Conservation (phyloP, 2,888 invertebrate species). For the Tetragnatha montana region DNA sequence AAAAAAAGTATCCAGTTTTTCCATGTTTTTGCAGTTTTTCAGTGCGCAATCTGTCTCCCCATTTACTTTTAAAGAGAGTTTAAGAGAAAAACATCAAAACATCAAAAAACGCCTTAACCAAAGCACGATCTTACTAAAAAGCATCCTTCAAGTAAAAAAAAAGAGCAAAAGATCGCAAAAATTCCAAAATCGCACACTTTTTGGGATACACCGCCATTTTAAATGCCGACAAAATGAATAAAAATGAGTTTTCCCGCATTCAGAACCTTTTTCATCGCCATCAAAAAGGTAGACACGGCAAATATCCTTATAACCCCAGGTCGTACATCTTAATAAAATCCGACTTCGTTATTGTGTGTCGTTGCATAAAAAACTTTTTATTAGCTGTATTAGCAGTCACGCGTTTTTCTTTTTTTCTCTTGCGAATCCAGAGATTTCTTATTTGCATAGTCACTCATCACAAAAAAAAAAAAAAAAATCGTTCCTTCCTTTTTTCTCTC, state of each 20-base stretch:
- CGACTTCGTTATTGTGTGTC: constrained; percentile 19
- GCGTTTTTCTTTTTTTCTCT: background rate
- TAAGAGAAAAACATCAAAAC: too few species aligned
- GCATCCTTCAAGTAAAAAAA: too few species aligned
- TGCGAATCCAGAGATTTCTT: background rate
- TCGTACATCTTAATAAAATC: constrained; percentile 27
- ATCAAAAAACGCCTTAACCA: too few species aligned
- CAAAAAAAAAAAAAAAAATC: constrained; percentile 1
- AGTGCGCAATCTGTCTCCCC: too few species aligned
- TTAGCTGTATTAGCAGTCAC: background rate
- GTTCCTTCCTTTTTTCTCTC: background rate
- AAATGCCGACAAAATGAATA: background rate
- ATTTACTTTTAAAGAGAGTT: too few species aligned
- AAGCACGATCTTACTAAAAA: too few species aligned
- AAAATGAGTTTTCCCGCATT: background rate
- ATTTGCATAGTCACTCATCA: constrained; percentile 2
- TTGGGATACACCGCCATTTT: background rate
- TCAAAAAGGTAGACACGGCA: background rate
- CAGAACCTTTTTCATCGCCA: background rate
- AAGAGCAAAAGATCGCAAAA: background rate
- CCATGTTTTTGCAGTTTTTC: too few species aligned
- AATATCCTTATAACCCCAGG: constrained; percentile 3
- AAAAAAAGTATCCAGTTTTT: too few species aligned
- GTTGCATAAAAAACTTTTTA: background rate
- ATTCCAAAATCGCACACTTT: background rate